Evolutionary conservation across 2,797 vertebrate genomes (phyloP), one percentile per base, ranked within the genome.

Genomic region (Chaenodraco wilsoni): DNA sequence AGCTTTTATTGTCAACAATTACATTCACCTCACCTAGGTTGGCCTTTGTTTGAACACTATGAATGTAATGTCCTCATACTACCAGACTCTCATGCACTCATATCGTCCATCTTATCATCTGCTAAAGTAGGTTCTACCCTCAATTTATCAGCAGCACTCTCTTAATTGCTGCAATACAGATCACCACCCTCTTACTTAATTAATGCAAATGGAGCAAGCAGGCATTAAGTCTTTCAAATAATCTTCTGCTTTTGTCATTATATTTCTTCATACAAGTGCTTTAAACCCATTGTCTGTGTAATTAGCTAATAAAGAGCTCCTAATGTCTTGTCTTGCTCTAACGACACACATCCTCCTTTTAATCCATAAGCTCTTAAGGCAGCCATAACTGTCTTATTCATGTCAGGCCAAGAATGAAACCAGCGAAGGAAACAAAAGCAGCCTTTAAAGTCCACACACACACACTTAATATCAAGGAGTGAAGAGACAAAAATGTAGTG

Each of bases 341-440:
- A 83, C 57, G n/a, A 66, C 58, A 48, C 77, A 88, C 85, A 89
- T 91, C 88, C 86, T 87, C 85, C 85, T 84, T 89, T 91, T 91
- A 91, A 90, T 91, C 88, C 90, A 92, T 92, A 92, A 89, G 85
- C 91, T 93, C 91, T 93, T 92, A 92, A 88, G 82, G 91, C 84
- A 14, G 76, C 87, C 73, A 90, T 92, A 88, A 91, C 91, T 77
- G 84, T 75, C 84, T 76, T 85, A 77, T 84, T 89, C 90, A 87
- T 80, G 82, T 81, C 87, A 82, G 80, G 65, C 88, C 88, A 75
- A 80, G 81, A 90, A 81, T 72, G 93, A 87, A 88, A 91, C 91
- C 92, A 94, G 94, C 93, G 94, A 86, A 94, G 84, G 78, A 74
- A 76, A 88, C 74, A 87, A 81, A 91, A 85, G 88, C 82, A 86